Conservation (phyloP, 2,888 invertebrate genomes). For the Pristionchus japonicus region DNA sequence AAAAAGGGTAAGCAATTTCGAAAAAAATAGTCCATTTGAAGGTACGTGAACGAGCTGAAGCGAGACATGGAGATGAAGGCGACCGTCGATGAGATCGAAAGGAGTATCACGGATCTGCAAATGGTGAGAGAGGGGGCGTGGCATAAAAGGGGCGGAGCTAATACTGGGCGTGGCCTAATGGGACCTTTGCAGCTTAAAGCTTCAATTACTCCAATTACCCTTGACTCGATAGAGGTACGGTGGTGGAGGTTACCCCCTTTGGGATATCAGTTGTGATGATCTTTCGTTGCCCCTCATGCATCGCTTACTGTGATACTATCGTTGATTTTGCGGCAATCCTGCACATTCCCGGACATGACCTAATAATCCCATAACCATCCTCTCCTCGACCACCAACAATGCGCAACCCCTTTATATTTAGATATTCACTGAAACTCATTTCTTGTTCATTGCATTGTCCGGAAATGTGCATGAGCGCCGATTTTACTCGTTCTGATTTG, state of each 20-base stretch:
- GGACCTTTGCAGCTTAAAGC: constrained; percentile 14
- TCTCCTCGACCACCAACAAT: too few species aligned
- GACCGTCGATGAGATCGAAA: constrained; percentile 90
- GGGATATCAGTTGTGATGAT: neutral
- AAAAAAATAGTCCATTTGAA: neutral
- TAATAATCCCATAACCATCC: too few species aligned
- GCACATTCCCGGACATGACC: too few species aligned
- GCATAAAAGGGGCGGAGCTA: neutral
- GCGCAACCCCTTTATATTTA: too few species aligned
- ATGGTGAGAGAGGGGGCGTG: too few species aligned
- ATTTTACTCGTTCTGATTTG: neutral
- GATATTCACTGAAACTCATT: too few species aligned
- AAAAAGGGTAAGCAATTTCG: too few species aligned
- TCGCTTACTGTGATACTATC: constrained; percentile 7
- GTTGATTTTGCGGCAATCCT: too few species aligned
- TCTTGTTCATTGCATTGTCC: too few species aligned
- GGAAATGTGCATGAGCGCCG: too few species aligned
- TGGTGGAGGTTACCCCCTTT: neutral
- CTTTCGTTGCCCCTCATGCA: neutral
- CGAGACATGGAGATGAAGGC: constrained; percentile 93
- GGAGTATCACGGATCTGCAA: constrained; percentile 77
- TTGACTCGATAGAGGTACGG: neutral
- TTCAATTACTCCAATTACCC: neutral
- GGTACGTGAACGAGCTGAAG: constrained; percentile 96
- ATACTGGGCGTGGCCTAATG: neutral